A percentile compares a stretch with the other conserved stretches of the same genome.
phyloP scores from a whole-genome alignment of 2,113 vertebrate species.

The Tachysurus vachellii region DNA sequence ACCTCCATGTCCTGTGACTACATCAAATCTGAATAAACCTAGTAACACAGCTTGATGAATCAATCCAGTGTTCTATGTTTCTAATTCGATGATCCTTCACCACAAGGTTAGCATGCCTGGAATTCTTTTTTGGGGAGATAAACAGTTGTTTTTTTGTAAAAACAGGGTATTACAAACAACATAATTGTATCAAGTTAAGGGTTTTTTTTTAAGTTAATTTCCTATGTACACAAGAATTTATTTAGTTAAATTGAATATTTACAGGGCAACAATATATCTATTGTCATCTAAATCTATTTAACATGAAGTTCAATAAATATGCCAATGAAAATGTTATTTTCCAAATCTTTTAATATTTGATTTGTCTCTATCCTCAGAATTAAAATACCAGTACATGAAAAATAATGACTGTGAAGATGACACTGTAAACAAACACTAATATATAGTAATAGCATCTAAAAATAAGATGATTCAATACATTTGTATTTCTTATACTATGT shows the following conservation, averaged over 20 bases:
- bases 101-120: slow-evolving; percentile 30
- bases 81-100: slow-evolving; percentile 21
- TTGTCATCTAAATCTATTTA: background rate
- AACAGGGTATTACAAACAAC: slow-evolving; percentile 21
- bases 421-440: background rate
- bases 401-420: background rate
- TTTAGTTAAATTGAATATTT: slow-evolving; percentile 20
- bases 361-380: background rate
- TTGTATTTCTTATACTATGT: background rate
- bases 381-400: background rate
- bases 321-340: background rate
- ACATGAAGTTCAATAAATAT: background rate
- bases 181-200: slow-evolving; percentile 9
- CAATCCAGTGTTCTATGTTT: slow-evolving; percentile 41
- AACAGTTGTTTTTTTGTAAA: slow-evolving; percentile 19
- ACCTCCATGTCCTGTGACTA: slow-evolving; percentile 34
- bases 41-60: slow-evolving; percentile 38
- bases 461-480: background rate
- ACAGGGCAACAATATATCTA: background rate
- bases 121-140: slow-evolving; percentile 37
- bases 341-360: background rate
- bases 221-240: slow-evolving; percentile 17
- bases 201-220: slow-evolving; percentile 27
- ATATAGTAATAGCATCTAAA: background rate
- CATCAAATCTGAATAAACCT: background rate